These are phyloP conservation scores for Himalopsyche phryganea DNA, from an alignment of 1,140 invertebrate species.

Conservation along the genomic window DNA sequence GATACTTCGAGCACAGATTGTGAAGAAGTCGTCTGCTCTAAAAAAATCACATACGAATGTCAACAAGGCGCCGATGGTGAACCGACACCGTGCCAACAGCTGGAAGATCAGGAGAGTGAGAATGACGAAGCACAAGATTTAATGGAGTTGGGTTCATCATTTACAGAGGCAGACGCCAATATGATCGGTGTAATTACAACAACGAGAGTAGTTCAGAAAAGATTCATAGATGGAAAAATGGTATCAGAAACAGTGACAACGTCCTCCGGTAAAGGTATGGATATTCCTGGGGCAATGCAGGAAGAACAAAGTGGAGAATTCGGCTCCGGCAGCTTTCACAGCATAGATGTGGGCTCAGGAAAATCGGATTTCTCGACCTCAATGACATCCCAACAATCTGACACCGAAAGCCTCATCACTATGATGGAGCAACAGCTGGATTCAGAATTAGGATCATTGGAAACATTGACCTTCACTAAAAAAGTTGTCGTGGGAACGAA, in stretches of 20 bases:
- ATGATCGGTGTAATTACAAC: conserved; percentile 53
- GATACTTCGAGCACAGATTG: conserved; percentile 29
- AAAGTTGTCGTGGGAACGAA: conserved; percentile 17
- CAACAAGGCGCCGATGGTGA: conserved; percentile 32
- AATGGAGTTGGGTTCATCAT: conserved; percentile 22
- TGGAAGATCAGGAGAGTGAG: background rate
- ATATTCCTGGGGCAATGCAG: conserved; percentile 40
- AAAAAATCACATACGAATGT: conserved; percentile 34
- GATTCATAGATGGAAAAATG: conserved; percentile 53
- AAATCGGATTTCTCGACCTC: conserved; percentile 52
- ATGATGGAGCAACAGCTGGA: conserved; percentile 42
- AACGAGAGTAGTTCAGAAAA: conserved; percentile 54
- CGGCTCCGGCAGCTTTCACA: conserved; percentile 33
- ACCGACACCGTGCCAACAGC: background rate
- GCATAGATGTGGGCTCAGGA: conserved; percentile 37
- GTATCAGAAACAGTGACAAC: conserved; percentile 53
- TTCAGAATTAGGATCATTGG: conserved; percentile 22
- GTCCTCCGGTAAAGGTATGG: conserved; percentile 46
- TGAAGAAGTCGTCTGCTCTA: conserved; percentile 35
- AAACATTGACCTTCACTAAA: conserved; percentile 35
- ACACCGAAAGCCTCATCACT: conserved; percentile 52
- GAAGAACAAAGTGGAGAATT: conserved; percentile 33
- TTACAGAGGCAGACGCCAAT: conserved; percentile 38
- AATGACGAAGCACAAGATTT: background rate
- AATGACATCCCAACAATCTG: conserved; percentile 50